A percentile compares a stretch with the other conserved stretches of the same genome.
phyloP scores from a whole-genome alignment of 2,888 invertebrate species.

The Ichneumoninae sp. region DNA sequence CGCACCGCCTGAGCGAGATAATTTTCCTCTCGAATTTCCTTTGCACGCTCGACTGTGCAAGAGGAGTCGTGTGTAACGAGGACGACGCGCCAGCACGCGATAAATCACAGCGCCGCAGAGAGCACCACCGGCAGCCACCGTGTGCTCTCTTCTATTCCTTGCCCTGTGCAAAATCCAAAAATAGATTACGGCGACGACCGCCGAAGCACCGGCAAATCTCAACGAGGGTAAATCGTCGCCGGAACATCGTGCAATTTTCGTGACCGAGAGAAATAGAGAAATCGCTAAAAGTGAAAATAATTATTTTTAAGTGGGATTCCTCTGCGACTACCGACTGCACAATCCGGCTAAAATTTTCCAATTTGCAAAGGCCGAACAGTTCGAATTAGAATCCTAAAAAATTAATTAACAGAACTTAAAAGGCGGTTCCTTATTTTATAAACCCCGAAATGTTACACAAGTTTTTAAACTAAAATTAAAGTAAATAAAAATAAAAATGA shows the following conservation, averaged over 20 bases:
- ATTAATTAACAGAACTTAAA: neutral
- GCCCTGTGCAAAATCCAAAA: constrained; percentile 54
- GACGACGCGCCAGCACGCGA: constrained; percentile 50
- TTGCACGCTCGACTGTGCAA: constrained; percentile 38
- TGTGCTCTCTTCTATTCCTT: constrained; percentile 34
- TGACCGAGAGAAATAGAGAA: neutral
- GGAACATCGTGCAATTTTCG: constrained; percentile 11
- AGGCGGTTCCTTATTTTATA: too few species aligned
- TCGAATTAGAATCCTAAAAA: neutral
- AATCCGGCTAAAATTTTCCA: neutral
- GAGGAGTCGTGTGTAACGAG: constrained; percentile 55
- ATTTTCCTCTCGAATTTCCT: constrained; percentile 52
- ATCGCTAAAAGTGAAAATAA: constrained; percentile 3
- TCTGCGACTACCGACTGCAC: neutral
- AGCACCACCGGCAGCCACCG: neutral
- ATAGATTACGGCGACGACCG: constrained; percentile 47
- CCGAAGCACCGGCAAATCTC: neutral
- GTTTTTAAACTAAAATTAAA: too few species aligned
- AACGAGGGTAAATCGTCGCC: constrained; percentile 33
- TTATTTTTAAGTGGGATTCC: neutral
- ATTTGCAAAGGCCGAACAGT: neutral
- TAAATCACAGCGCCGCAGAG: constrained; percentile 53
- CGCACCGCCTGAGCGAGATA: constrained; percentile 32
- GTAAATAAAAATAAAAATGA: too few species aligned
- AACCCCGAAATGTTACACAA: too few species aligned